phyloP scores from a whole-genome alignment of 2,113 vertebrate species.

The Vulpes lagopus region DNA sequence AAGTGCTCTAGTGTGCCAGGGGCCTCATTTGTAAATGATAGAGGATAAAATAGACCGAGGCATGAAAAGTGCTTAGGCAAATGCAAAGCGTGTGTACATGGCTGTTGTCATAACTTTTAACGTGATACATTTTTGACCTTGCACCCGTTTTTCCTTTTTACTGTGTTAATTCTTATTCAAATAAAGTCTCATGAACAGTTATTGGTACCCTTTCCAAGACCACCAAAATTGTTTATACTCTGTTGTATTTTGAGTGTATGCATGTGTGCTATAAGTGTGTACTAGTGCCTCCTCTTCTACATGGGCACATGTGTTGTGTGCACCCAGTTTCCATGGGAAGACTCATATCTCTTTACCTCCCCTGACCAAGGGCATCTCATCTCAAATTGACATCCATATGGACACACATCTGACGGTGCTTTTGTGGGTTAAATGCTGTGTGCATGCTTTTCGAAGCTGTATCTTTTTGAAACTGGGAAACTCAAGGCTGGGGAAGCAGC shows the following conservation, averaged over 20 bases:
- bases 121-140: background rate
- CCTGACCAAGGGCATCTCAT: background rate
- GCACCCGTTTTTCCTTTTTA: background rate
- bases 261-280: background rate
- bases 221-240: background rate
- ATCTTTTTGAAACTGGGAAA: background rate
- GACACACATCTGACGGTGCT: background rate
- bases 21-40: background rate
- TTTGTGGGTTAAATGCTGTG: background rate
- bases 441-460: background rate
- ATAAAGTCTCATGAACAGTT: background rate
- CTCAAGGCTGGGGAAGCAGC: background rate
- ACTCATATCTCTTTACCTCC: background rate
- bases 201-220: background rate
- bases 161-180: background rate
- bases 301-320: too few relatives aligned
- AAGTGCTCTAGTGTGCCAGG: background rate
- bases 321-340: background rate
- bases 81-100: background rate
- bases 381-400: background rate
- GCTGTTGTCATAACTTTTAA: background rate
- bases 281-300: background rate
- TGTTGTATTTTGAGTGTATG: background rate
- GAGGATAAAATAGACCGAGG: background rate
- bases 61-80: background rate